Conservation (phyloP, 2,113 vertebrate genomes). For the Actenoides lindsayi region DNA sequence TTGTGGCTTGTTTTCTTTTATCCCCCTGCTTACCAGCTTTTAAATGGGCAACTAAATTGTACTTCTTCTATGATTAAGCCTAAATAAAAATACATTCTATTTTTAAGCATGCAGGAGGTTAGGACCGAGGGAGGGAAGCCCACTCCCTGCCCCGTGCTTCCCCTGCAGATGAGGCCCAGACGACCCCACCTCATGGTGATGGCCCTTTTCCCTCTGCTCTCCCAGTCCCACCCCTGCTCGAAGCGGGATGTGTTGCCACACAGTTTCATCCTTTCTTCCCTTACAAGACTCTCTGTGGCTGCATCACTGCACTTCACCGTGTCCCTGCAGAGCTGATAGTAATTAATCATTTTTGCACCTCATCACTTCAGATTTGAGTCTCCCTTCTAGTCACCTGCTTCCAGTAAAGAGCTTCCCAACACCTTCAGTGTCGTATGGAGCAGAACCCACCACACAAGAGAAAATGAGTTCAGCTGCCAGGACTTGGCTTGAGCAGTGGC, state of each 20-base stretch:
- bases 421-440: rapidly evolving
- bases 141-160: background rate
- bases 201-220: background rate
- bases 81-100: background rate
- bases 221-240: background rate
- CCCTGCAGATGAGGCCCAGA: background rate
- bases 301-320: background rate
- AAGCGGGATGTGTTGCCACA: background rate
- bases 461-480: background rate
- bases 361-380: background rate
- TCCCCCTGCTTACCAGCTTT: background rate
- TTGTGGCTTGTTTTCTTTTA: no score
- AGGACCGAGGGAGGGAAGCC: no score
- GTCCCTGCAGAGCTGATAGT: background rate
- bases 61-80: background rate
- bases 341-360: background rate
- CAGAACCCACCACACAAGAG: background rate
- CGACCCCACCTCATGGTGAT: background rate
- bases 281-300: background rate
- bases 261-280: background rate
- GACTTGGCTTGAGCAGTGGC: background rate
- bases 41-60: no score
- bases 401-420: background rate
- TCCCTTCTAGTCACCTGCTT: background rate
- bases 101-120: no score